Evolutionary conservation across 2,888 invertebrate species (phyloP), one percentile per base, ranked within the genome.

Genomic region (Mythimna loreyi): DNA sequence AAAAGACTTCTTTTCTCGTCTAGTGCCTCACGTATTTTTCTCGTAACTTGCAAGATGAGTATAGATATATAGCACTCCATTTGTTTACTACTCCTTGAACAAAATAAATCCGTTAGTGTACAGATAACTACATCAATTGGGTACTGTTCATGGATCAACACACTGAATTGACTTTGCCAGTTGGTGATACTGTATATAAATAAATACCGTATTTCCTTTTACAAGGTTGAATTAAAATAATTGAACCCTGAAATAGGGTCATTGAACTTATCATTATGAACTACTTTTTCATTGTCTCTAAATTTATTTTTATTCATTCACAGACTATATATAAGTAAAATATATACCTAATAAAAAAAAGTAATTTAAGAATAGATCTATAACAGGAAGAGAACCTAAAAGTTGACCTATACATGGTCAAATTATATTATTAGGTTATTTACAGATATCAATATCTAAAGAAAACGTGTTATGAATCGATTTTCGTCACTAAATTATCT

Each of bases 11-110:
- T 53, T 52, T 21, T 67, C 6, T 43, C 7, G 33, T 25, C 19
- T 60, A 21, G 21, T 67, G 50, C 71, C 36, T 71, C 58, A 36
- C 23, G 45, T 36, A 43, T 25, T 60, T 59, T 33, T 43, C 19
- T n/a, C 40, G 16, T 33, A 47, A 25, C 40, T 49, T 63, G 7
- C 1, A 75, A 68, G 30, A 47, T 19, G 5, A 23, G 7, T 73
- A 47, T 33, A 25, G 4, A 13, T 11, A 8, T 60, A 45, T 28
- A 36, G 36, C 33, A 16, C 57, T 56, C 16, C 8, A 45, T 59
- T 58, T 68, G 77, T 21, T 63, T 40, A 56, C 64, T 75, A 58
- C 71, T 60, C 52, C 28, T 58, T 72, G 25, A 49, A 52, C 23
- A 36, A 45, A 55, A 72, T 45, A 43, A 33, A 53, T 45, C 47